These are phyloP conservation scores for Lordiphosa clarofinis DNA, from an alignment of 1,140 invertebrate genomes.

Conservation along the genomic window DNA sequence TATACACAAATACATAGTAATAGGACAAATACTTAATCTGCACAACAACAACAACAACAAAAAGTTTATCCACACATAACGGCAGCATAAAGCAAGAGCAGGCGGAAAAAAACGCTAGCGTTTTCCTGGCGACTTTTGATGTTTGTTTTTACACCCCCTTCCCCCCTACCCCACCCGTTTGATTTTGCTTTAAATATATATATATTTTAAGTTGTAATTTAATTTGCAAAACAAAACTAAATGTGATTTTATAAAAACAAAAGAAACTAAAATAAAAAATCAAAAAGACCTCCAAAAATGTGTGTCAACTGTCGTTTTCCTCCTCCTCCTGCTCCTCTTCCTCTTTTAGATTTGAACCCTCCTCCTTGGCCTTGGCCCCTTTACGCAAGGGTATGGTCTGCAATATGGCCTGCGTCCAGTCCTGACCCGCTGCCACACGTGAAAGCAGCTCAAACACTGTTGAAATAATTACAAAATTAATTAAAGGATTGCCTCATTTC, in stretches of 20 bases:
- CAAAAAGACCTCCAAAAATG: constrained; percentile 38
- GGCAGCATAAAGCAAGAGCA: not conserved
- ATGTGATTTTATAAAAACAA: constrained; percentile 55
- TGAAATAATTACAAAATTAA: not conserved
- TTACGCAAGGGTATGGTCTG: constrained; percentile 89
- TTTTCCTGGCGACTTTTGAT: constrained; percentile 12
- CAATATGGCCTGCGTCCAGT: constrained; percentile 93
- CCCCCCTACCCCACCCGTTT: not conserved
- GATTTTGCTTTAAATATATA: constrained; percentile 26
- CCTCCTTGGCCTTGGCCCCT: constrained; percentile 82
- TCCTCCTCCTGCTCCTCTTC: constrained; percentile 1
- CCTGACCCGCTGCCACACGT: constrained; percentile 86
- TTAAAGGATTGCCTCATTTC: too few relatives aligned
- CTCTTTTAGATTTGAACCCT: constrained; percentile 15
- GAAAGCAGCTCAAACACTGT: constrained; percentile 95
- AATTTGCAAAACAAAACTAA: constrained; percentile 56
- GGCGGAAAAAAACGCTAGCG: constrained; percentile 9
- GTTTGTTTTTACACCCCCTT: constrained; percentile 13
- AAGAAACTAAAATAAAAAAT: constrained; percentile 53
- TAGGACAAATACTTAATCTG: constrained; percentile 61
- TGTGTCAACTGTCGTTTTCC: constrained; percentile 24
- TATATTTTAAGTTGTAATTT: constrained; percentile 50
- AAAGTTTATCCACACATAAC: too few relatives aligned
- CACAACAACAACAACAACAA: constrained; percentile 18
- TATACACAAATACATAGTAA: constrained; percentile 19